A percentile compares a stretch with the other conserved stretches of the same genome.
phyloP scores from a whole-genome alignment of 2,113 vertebrate species.

The Pedionomus torquatus region DNA sequence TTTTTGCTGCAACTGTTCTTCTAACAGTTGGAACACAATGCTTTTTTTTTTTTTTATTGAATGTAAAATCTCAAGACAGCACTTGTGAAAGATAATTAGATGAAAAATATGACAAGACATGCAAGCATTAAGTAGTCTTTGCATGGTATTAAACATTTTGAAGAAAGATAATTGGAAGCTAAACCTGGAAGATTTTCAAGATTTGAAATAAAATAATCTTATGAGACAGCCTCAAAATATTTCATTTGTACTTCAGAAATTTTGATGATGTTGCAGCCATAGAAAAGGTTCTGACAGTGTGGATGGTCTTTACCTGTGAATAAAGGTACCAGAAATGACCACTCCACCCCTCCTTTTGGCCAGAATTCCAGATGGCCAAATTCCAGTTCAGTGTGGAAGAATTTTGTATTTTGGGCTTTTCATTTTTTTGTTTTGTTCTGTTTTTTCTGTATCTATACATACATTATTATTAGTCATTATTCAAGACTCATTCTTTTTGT shows the following conservation, averaged over 20 bases:
- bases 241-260: not conserved
- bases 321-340: not conserved
- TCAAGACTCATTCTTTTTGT: not conserved
- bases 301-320: not conserved
- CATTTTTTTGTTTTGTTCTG: not conserved
- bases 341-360: not conserved
- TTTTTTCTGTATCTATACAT: not conserved
- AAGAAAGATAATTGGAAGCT: slow-evolving; percentile 3
- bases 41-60: not conserved
- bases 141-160: not conserved
- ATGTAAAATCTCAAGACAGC: slow-evolving; percentile 10
- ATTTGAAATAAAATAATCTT: not conserved
- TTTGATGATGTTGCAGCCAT: not conserved
- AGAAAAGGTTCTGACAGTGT: not conserved
- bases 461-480: not conserved
- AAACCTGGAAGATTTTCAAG: not conserved
- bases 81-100: slow-evolving; percentile 27
- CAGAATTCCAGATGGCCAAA: not conserved
- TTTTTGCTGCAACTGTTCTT: slow-evolving; percentile 1
- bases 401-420: not conserved
- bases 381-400: not conserved
- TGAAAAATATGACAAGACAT: slow-evolving; percentile 29
- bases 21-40: not conserved
- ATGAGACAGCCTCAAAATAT: not conserved
- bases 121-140: slow-evolving; percentile 7